Evolutionary conservation across 2,113 vertebrate species (phyloP), one percentile per base, ranked within the genome.

Genomic region (Hippocampus mohnikei): DNA sequence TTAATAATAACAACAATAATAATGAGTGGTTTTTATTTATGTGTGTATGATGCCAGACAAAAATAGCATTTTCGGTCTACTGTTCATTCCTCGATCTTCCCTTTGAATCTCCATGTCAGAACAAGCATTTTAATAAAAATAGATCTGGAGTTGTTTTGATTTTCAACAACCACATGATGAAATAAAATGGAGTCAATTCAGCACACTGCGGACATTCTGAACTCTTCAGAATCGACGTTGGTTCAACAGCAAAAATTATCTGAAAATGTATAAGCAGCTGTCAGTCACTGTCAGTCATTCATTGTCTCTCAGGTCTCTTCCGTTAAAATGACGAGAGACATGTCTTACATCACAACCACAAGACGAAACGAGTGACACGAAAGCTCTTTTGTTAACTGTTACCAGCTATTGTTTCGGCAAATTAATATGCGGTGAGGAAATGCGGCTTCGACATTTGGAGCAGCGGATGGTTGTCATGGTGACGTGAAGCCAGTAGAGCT

Each of bases 191-290:
- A 33, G 29, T 5, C 29, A 33, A 33, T 33, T 33, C 29, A 33
- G 29, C 29, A 33, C 29, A 33, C 3, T 3, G 13, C 42, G 33
- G 25, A 68, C 56, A 56, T n/a, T 56, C 56, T 63, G 12, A 29
- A 2, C 8, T 2, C 65, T 55, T 61, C 18, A n/a, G n/a, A 65
- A 3, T 4, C 10, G 23, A 25, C 76, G n/a, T 2, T 66, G 41
- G 64, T 74, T 21, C 73, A 80, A 73, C 76, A 76, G 66, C 75
- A 62, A 3, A 74, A 66, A 29, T 58, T 58, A 37, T 80, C 67
- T 1, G 27, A 70, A 78, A 73, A 55, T 68, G 10, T 10, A 11
- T 37, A n/a, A 62, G 21, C 27, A 64, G 60, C 61, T 37, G 5
- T 11, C 27, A 66, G 48, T 21, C 6, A 10, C 71, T 69, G 40